Base-by-base conservation (phyloP, 1,140 invertebrate species). In the Coboldia fuscipes region DNA sequence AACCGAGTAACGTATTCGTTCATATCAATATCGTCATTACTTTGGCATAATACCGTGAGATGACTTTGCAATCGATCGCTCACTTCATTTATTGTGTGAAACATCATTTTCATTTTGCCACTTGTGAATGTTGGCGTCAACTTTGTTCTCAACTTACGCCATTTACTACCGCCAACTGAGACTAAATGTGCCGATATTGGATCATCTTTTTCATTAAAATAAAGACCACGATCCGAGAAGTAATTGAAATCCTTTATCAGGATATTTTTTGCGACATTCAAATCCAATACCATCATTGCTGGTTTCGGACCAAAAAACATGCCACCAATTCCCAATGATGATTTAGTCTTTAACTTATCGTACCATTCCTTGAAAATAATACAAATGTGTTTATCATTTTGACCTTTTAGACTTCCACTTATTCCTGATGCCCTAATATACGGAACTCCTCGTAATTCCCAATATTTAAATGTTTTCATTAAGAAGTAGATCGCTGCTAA, bases 181-280 rank as follows among this genome's bases (percentile, higher is more conserved):
- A 58, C 54, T 0, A 59, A 8, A 40, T 50, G 52, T 1, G 42
- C 30, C 15, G 37, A 40, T 4, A 52, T 43, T 0, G 56, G 30
- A 10, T 39, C 35, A 34, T 54, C 51, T 0, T 34, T 18, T 12
- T 42, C 31, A 22, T 35, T 35, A 22, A 28, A 35, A 19, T 33
- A 21, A 12, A 37, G 27, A 9, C 36, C 42, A 35, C 52, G 44
- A 26, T 61, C 47, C 0, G 26, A 4, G 26, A 63, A 63, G 20
- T 54, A 37, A 23, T 54, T 39, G 34, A 64, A 66, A 32, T 65
- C 63, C 36, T 61, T 63, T 2, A 63, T 44, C 7, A 61, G 18
- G 10, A 66, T 33, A 3, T 53, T 37, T 35, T 61, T 63, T 0
- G 64, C 39, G 0, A 63, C 29, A 2, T 60, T 48, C 0, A 54